These are phyloP conservation scores for Trissolcus japonicus DNA, from an alignment of 2,888 invertebrate species.

Conservation along the genomic window DNA sequence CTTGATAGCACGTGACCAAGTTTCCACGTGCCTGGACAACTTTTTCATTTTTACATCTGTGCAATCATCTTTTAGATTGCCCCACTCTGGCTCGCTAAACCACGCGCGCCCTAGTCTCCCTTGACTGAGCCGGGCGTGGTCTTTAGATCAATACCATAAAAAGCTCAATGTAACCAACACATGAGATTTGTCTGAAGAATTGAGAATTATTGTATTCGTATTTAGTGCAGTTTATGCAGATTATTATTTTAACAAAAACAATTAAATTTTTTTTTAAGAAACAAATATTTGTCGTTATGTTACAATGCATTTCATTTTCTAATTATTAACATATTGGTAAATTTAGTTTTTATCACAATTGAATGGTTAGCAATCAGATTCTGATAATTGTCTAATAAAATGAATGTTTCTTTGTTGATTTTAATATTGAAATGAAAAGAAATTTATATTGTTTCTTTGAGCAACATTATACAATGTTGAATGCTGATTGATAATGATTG, in stretches of 20 bases:
- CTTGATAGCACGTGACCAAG: conserved; percentile 23
- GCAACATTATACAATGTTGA: too few relatives aligned
- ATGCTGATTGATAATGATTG: too few relatives aligned
- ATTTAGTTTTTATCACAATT: too few relatives aligned
- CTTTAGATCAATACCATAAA: conserved; percentile 67
- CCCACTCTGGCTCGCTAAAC: conserved; percentile 34
- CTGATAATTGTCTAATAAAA: too few relatives aligned
- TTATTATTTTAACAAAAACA: background rate
- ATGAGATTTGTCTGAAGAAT: conserved; percentile 26
- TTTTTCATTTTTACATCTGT: conserved; percentile 20
- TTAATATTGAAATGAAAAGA: too few relatives aligned
- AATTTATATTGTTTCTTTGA: too few relatives aligned
- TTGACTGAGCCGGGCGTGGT: conserved; percentile 64
- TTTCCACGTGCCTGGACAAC: conserved; percentile 23
- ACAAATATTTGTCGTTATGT: background rate
- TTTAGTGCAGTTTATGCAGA: background rate
- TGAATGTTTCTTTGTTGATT: too few relatives aligned
- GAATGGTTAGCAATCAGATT: too few relatives aligned
- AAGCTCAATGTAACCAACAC: conserved; percentile 51
- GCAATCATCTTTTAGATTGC: conserved; percentile 23
- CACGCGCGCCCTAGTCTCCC: conserved; percentile 47
- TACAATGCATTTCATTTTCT: too few relatives aligned
- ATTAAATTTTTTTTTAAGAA: background rate
- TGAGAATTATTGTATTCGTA: background rate
- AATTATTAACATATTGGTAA: too few relatives aligned